Percentiles rank a stretch among this genome's conserved stretches.
These are phyloP conservation scores for Ypsolopha sequella DNA, from an alignment of 2,888 invertebrate species.

Conservation along the genomic window DNA sequence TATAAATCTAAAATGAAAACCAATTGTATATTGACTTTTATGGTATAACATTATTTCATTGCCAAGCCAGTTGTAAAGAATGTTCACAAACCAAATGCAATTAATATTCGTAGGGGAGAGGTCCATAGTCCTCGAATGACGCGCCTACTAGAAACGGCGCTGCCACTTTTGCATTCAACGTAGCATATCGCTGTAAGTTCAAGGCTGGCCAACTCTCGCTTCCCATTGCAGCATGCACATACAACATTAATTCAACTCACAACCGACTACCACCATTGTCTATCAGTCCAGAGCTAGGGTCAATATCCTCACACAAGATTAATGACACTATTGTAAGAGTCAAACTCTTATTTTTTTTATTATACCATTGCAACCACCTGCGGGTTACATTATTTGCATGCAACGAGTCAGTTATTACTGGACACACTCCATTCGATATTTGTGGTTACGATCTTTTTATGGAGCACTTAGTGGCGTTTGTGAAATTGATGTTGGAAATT, in stretches of 20 bases:
- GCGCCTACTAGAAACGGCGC: slow-evolving; percentile 52
- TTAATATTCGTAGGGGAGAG: background rate
- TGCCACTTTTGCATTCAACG: slow-evolving; percentile 42
- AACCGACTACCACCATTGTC: slow-evolving; percentile 65
- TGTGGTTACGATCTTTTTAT: slow-evolving; percentile 4
- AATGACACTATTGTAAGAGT: slow-evolving; percentile 36
- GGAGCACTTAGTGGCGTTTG: background rate
- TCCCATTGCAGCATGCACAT: slow-evolving; percentile 39
- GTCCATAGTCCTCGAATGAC: slow-evolving; percentile 19
- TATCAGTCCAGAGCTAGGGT: slow-evolving; percentile 52
- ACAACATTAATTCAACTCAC: slow-evolving; percentile 62
- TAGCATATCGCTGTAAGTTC: slow-evolving; percentile 39
- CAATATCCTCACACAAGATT: slow-evolving; percentile 61
- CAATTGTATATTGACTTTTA: background rate
- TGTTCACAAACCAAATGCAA: background rate
- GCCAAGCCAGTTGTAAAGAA: slow-evolving; percentile 14
- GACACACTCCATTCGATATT: background rate
- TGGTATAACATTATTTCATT: slow-evolving; percentile 9
- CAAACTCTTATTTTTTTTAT: slow-evolving; percentile 8
- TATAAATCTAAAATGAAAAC: no score
- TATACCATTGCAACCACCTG: slow-evolving; percentile 6
- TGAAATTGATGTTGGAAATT: background rate
- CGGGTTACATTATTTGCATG: slow-evolving; percentile 8
- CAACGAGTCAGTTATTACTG: background rate
- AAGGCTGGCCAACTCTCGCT: slow-evolving; percentile 61